A percentile compares a stretch with the other conserved stretches of the same genome.
phyloP scores from a whole-genome alignment of 2,888 invertebrate genomes.

The Acanthopleura granulata region DNA sequence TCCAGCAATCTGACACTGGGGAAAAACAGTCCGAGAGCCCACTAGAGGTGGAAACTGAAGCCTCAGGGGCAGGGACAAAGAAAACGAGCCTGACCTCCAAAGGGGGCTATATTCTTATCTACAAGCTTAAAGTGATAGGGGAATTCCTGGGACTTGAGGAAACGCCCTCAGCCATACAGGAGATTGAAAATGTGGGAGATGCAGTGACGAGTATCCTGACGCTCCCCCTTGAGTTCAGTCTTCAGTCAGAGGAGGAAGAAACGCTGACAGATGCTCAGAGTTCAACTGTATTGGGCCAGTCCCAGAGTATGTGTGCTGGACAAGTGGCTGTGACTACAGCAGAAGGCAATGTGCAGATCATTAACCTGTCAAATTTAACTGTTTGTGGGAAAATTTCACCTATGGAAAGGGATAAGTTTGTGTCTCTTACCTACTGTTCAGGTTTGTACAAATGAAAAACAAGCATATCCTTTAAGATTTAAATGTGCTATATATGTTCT shows the following conservation, averaged over 20 bases:
- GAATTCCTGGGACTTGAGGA: slow-evolving; percentile 72
- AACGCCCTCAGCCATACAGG: slow-evolving; percentile 73
- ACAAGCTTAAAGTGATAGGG: slow-evolving; percentile 74
- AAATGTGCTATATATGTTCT: too few species aligned
- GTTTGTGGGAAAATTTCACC: slow-evolving; percentile 76
- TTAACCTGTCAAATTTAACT: slow-evolving; percentile 80
- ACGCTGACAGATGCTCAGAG: slow-evolving; percentile 24
- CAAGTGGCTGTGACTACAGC: slow-evolving; percentile 81
- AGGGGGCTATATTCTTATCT: slow-evolving; percentile 73
- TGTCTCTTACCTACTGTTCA: slow-evolving; percentile 87
- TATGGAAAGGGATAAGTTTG: slow-evolving; percentile 72
- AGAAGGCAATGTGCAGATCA: slow-evolving; percentile 81
- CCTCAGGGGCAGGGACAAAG: slow-evolving; percentile 13
- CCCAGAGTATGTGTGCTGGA: slow-evolving; percentile 31
- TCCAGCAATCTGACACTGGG: too few species aligned
- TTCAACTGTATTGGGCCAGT: slow-evolving; percentile 10
- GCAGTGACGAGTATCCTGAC: slow-evolving; percentile 50
- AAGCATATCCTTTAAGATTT: not conserved
- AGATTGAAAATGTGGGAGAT: slow-evolving; percentile 39
- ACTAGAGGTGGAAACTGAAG: not conserved
- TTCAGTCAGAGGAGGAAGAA: slow-evolving; percentile 54
- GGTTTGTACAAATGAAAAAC: slow-evolving; percentile 72
- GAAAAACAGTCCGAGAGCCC: not conserved
- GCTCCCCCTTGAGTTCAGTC: slow-evolving; percentile 54
- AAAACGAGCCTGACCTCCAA: slow-evolving; percentile 1